Evolutionary conservation across 2,113 vertebrate species (phyloP).

Genomic region (Natator depressus): DNA sequence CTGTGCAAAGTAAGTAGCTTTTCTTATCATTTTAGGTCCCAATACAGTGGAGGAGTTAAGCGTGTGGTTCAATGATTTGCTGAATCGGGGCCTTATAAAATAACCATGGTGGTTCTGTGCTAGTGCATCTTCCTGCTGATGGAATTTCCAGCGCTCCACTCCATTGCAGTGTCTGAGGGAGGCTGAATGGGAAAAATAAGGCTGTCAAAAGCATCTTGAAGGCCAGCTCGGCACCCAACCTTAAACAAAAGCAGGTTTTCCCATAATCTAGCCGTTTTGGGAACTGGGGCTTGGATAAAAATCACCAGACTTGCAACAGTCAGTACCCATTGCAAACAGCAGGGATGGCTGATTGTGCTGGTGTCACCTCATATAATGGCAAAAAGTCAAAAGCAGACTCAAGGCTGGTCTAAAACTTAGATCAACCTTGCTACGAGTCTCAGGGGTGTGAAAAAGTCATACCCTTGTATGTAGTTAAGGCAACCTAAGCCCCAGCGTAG

Average conservation of each 20-base stretch:
- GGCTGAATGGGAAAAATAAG: too few relatives aligned
- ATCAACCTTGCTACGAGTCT: too few relatives aligned
- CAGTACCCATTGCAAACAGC: not conserved
- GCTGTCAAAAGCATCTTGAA: too few relatives aligned
- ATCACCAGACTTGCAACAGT: not conserved
- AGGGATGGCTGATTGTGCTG: not conserved
- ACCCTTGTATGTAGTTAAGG: not conserved
- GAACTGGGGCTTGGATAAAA: not conserved
- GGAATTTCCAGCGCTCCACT: not conserved
- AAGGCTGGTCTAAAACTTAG: not conserved
- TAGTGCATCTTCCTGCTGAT: not conserved
- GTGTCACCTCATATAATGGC: not conserved
- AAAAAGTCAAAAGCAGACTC: not conserved
- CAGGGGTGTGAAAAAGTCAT: not conserved
- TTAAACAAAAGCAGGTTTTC: not conserved
- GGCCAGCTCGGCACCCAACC: not conserved
- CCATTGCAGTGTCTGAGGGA: too few relatives aligned
- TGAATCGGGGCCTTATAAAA: not conserved
- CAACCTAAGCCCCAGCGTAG: not conserved
- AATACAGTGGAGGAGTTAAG: not conserved
- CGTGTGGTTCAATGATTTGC: too few relatives aligned
- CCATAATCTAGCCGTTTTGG: not conserved
- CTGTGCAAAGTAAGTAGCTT: conserved; percentile 13
- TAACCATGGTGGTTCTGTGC: not conserved
- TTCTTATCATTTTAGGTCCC: not conserved